Percentiles rank a stretch among this genome's conserved stretches.
Conservation (phyloP, 2,888 invertebrate genomes). For the Xanthorhoe designata region DNA sequence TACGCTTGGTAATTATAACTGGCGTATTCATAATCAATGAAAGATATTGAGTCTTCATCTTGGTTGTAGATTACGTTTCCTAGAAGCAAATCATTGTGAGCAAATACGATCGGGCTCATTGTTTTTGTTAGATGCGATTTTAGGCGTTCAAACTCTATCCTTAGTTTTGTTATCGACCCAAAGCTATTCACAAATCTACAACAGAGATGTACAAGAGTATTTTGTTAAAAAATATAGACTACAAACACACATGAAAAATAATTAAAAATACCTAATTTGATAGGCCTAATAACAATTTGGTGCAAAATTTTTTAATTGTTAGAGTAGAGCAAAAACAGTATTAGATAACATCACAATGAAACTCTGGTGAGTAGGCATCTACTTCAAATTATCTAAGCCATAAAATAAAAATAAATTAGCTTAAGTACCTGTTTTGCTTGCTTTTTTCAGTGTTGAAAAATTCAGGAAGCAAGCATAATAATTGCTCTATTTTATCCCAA, state of each 20-base stretch:
- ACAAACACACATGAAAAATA: constrained; percentile 21
- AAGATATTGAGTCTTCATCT: constrained; percentile 88
- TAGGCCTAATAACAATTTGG: neutral
- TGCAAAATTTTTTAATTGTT: too few species aligned
- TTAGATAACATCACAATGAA: too few species aligned
- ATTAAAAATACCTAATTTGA: neutral
- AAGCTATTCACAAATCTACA: constrained; percentile 89
- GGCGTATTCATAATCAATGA: constrained; percentile 99
- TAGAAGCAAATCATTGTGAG: constrained; percentile 98
- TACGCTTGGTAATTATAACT: constrained; percentile 97
- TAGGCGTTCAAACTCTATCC: constrained; percentile 88
- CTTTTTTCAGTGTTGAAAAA: constrained; percentile 87
- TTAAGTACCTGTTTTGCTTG: constrained; percentile 91
- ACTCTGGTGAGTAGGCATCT: too few species aligned
- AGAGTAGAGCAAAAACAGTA: too few species aligned
- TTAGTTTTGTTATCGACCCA: constrained; percentile 88
- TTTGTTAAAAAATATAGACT: constrained; percentile 35
- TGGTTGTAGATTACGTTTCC: constrained; percentile 96
- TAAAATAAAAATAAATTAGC: constrained; percentile 13
- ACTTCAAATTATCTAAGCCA: too few species aligned
- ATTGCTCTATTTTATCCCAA: constrained; percentile 91
- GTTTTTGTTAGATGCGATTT: constrained; percentile 87
- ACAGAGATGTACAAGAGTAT: constrained; percentile 56
- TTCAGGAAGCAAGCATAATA: constrained; percentile 90
- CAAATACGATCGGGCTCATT: constrained; percentile 94